These are phyloP conservation scores for Saturnia japonica DNA, from an alignment of 2,888 invertebrate genomes.

Conservation along the genomic window DNA sequence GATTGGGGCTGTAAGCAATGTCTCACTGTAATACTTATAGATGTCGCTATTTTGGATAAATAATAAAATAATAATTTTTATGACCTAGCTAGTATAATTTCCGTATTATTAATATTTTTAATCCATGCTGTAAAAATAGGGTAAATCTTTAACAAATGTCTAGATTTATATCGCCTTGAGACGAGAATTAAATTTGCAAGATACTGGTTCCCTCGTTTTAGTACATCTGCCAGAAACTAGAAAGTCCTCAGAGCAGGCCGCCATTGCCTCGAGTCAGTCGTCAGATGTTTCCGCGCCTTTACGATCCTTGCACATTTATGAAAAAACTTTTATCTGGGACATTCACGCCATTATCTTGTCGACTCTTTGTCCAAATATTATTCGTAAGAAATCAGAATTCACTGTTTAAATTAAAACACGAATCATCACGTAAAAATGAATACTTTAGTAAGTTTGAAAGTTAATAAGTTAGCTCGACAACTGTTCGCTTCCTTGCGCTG, in stretches of 20 bases:
- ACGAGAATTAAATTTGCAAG: slow-evolving; percentile 68
- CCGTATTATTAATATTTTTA: no score
- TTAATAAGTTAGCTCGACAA: slow-evolving; percentile 72
- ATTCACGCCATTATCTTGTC: slow-evolving; percentile 68
- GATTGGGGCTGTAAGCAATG: no score
- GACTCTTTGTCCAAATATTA: slow-evolving; percentile 23
- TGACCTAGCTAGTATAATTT: no score
- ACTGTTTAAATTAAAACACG: not conserved
- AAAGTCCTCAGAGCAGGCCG: slow-evolving; percentile 60
- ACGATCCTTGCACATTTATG: slow-evolving; percentile 74
- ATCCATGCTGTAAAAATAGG: not conserved
- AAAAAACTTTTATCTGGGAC: slow-evolving; percentile 72
- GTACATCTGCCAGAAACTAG: slow-evolving; percentile 75
- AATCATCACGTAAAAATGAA: not conserved
- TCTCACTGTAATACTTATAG: no score
- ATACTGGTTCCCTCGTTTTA: slow-evolving; percentile 70
- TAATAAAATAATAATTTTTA: no score
- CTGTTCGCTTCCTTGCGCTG: slow-evolving; percentile 65
- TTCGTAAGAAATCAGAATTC: slow-evolving; percentile 15
- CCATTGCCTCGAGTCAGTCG: slow-evolving; percentile 67
- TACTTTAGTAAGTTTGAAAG: slow-evolving; percentile 60
- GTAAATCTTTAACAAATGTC: slow-evolving; percentile 31
- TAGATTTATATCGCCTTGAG: slow-evolving; percentile 60
- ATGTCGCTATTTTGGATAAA: no score
- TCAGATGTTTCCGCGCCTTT: slow-evolving; percentile 66